Percentiles rank a stretch among this genome's conserved stretches.
phyloP scores from a whole-genome alignment of 1,140 invertebrate species.

The Atopsyche davidsoni region DNA sequence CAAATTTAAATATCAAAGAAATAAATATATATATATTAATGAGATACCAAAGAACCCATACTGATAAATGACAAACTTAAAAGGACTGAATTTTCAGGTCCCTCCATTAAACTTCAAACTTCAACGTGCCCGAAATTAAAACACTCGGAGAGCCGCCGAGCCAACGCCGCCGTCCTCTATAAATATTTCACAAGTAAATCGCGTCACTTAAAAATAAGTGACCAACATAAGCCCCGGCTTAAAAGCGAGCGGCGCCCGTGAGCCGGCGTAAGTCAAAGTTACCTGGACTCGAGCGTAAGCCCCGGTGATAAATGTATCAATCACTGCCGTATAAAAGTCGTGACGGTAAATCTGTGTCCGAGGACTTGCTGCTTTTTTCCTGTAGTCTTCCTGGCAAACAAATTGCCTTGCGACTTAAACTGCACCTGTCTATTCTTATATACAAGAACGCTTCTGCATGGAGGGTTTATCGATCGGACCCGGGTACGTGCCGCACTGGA shows the following conservation, averaged over 20 bases:
- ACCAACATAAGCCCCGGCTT: not conserved
- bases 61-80: too few relatives aligned
- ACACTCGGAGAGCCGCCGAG: too few relatives aligned
- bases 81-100: too few relatives aligned
- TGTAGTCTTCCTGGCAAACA: not conserved
- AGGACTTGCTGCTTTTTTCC: not conserved
- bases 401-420: not conserved
- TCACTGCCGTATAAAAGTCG: conserved; percentile 15
- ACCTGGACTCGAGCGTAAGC: conserved; percentile 17
- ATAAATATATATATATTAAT: too few relatives aligned
- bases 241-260: not conserved
- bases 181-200: too few relatives aligned
- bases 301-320: conserved; percentile 25
- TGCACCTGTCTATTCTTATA: conserved; percentile 10
- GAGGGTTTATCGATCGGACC: too few relatives aligned
- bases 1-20: too few relatives aligned
- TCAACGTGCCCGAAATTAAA: too few relatives aligned
- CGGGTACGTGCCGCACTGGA: too few relatives aligned
- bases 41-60: too few relatives aligned
- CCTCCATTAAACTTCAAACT: too few relatives aligned
- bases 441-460: conserved; percentile 11
- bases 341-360: conserved; percentile 18
- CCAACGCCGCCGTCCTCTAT: too few relatives aligned
- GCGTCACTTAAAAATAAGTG: conserved; percentile 7
- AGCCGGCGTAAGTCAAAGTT: conserved; percentile 8